Evolutionary conservation across 2,113 vertebrate genomes (phyloP).

Genomic region (Carettochelys insculpta): DNA sequence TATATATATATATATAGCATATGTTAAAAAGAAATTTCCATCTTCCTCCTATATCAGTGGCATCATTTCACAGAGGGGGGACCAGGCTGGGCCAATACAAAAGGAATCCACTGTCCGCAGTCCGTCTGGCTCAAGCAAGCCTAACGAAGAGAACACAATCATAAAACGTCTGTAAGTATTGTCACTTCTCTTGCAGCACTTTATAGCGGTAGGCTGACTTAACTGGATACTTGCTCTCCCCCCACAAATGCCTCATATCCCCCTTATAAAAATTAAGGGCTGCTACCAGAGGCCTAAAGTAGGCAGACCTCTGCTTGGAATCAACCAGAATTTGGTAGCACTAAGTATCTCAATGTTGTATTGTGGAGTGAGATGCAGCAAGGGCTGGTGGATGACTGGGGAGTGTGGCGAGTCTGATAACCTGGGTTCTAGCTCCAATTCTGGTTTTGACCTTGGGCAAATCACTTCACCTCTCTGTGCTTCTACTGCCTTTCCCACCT

Average conservation of each 20-base stretch:
- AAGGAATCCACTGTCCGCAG: constrained; percentile 56
- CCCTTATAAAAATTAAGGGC: not conserved
- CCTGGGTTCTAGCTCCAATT: not conserved
- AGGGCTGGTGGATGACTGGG: not conserved
- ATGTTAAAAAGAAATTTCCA: not conserved
- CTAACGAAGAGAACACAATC: constrained; percentile 82
- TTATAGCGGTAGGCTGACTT: not conserved
- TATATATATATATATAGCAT: no score
- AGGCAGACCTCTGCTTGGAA: not conserved
- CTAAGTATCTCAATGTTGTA: no score
- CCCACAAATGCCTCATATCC: not conserved
- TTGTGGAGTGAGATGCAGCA: not conserved
- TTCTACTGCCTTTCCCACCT: not conserved
- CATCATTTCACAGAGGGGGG: constrained; percentile 78
- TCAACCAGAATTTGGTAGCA: not conserved
- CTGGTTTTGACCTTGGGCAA: not conserved
- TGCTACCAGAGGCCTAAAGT: not conserved
- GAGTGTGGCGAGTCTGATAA: not conserved
- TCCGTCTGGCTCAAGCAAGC: constrained; percentile 9
- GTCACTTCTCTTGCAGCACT: not conserved
- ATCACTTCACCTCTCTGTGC: not conserved
- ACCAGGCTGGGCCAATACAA: constrained; percentile 70
- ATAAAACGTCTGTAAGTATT: constrained; percentile 88
- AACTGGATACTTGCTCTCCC: not conserved
- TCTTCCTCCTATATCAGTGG: constrained; percentile 75